phyloP scores from a whole-genome alignment of 2,888 invertebrate species.

The Catocala fraxini region DNA sequence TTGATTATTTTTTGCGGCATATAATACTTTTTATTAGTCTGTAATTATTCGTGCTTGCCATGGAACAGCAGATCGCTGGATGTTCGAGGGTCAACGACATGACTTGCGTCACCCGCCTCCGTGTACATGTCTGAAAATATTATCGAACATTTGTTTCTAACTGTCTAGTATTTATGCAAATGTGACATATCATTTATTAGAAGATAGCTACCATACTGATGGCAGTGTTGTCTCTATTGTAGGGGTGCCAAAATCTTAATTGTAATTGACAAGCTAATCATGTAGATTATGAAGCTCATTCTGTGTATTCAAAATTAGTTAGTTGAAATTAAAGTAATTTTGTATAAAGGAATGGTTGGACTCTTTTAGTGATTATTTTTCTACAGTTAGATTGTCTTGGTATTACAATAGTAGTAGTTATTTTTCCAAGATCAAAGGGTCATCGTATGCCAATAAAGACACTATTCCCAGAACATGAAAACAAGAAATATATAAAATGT shows the following conservation, averaged over 20 bases:
- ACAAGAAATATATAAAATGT: too few species aligned
- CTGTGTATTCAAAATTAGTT: neutral
- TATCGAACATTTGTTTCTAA: constrained; percentile 19
- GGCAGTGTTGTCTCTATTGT: neutral
- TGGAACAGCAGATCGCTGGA: constrained; percentile 11
- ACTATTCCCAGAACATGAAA: too few species aligned
- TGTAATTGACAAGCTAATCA: neutral
- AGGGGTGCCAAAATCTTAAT: constrained; percentile 1
- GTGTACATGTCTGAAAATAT: constrained; percentile 28
- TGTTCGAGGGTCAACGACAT: constrained; percentile 48
- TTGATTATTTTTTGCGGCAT: neutral
- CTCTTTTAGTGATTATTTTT: neutral
- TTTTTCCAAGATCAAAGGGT: neutral
- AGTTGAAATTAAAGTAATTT: neutral
- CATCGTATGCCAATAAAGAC: neutral
- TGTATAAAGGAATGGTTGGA: neutral
- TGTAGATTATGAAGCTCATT: neutral
- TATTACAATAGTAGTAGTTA: neutral
- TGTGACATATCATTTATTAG: constrained; percentile 2
- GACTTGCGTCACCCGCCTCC: constrained; percentile 37
- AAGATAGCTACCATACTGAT: neutral
- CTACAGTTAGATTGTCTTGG: neutral
- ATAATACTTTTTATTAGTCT: constrained; percentile 4
- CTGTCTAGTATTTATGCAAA: constrained; percentile 16
- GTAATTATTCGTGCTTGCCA: constrained; percentile 4